These are phyloP conservation scores for Megastigmus dorsalis DNA, from an alignment of 2,888 invertebrate species.

Conservation along the genomic window DNA sequence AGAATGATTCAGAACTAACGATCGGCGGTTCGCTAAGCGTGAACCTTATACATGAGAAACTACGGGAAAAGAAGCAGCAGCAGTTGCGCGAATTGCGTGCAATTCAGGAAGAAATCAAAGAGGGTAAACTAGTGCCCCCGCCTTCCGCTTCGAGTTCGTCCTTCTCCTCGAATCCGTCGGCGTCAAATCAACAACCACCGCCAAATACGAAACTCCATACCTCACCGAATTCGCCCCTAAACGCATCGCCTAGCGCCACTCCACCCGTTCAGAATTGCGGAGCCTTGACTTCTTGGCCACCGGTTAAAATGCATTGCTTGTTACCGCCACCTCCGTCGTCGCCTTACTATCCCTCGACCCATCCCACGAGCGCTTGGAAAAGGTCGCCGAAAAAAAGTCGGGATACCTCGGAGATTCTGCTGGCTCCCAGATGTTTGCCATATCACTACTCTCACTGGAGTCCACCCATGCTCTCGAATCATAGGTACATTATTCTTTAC, in stretches of 20 bases:
- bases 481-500: too few relatives aligned
- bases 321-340: conserved; percentile 66
- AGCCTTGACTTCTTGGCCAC: conserved; percentile 68
- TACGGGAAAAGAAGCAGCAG: conserved; percentile 91
- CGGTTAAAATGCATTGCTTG: conserved; percentile 72
- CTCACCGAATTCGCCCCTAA: conserved; percentile 67
- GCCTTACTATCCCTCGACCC: conserved; percentile 66
- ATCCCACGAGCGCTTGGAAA: conserved; percentile 35
- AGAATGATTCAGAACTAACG: conserved; percentile 83
- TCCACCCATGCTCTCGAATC: conserved; percentile 63
- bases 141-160: conserved; percentile 77
- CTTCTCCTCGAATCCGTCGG: conserved; percentile 66
- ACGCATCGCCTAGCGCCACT: conserved; percentile 58
- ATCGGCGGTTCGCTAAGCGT: conserved; percentile 81
- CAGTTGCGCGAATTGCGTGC: conserved; percentile 88
- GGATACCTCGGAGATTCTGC: conserved; percentile 85
- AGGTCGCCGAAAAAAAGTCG: conserved; percentile 76
- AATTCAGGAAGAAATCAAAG: conserved; percentile 91
- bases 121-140: conserved; percentile 83
- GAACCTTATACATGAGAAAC: conserved; percentile 84
- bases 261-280: conserved; percentile 59
- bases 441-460: conserved; percentile 63
- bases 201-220: conserved; percentile 77
- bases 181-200: conserved; percentile 75
- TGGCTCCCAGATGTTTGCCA: conserved; percentile 80